phyloP scores from a whole-genome alignment of 1,140 invertebrate species.

The Antheraea mylitta region DNA sequence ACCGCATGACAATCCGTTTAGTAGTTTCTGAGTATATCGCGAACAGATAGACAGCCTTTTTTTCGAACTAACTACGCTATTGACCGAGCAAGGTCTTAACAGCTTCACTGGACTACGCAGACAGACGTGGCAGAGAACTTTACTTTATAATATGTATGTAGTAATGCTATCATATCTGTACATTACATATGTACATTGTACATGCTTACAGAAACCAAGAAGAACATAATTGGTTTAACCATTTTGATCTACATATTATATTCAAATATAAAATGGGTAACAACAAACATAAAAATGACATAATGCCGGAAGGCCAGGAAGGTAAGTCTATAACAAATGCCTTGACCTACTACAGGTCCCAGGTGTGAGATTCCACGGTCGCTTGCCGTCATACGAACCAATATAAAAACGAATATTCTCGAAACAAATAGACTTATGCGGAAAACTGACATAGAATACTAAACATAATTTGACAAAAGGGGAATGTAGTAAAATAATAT shows the following conservation, averaged over 20 bases:
- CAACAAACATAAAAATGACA: conserved; percentile 4
- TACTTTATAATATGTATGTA: too few species aligned
- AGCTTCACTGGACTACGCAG: too few species aligned
- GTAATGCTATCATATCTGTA: too few species aligned
- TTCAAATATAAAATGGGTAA: not conserved
- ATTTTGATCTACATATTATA: not conserved
- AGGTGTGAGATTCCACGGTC: not conserved
- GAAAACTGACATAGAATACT: conserved; percentile 6
- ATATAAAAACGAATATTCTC: not conserved
- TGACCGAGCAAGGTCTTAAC: too few species aligned
- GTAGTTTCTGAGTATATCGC: too few species aligned
- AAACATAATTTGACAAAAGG: not conserved
- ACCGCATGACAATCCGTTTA: too few species aligned
- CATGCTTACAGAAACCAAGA: not conserved
- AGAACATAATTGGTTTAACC: not conserved
- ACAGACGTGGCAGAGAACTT: too few species aligned
- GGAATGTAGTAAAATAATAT: too few species aligned
- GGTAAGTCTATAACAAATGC: not conserved
- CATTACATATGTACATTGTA: too few species aligned
- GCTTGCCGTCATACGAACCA: not conserved
- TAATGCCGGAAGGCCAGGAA: not conserved
- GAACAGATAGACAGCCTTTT: too few species aligned
- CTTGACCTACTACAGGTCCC: conserved; percentile 9
- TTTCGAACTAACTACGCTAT: too few species aligned
- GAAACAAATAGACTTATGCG: conserved; percentile 9